Conservation (phyloP, 1,140 invertebrate species). For the Brachionus rubens region DNA sequence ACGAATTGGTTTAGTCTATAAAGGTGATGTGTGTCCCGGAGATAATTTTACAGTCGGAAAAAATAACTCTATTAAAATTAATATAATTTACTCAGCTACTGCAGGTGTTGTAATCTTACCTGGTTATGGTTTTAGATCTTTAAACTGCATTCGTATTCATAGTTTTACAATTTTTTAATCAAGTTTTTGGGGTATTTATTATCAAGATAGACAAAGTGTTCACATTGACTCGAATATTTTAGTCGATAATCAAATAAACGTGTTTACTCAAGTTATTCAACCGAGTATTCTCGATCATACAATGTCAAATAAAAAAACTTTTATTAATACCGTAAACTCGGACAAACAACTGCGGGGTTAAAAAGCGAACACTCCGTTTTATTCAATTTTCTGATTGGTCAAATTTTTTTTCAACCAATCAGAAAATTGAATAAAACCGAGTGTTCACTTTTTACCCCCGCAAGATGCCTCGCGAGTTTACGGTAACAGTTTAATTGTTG, state of each 20-base stretch:
- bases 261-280: constrained; percentile 13
- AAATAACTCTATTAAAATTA: constrained; percentile 48
- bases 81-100: constrained; percentile 48
- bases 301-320: neutral
- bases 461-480: too few species aligned
- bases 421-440: too few species aligned
- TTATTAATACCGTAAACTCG: too few species aligned
- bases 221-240: constrained; percentile 11
- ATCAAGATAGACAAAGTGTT: neutral
- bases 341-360: too few species aligned
- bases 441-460: too few species aligned
- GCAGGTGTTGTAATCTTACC: neutral
- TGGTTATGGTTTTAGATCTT: constrained; percentile 48
- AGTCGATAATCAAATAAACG: constrained; percentile 1
- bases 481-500: constrained; percentile 25
- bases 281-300: neutral
- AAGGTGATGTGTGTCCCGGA: constrained; percentile 46
- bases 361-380: too few species aligned
- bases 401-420: too few species aligned
- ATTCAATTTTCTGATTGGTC: too few species aligned
- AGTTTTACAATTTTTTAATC: constrained; percentile 19
- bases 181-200: constrained; percentile 35
- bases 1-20: constrained; percentile 49
- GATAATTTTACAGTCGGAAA: neutral
- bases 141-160: neutral